Percentiles rank a stretch among this genome's conserved stretches.
Evolutionary conservation across 1,140 invertebrate species (phyloP).

Genomic region (Sipha flava): DNA sequence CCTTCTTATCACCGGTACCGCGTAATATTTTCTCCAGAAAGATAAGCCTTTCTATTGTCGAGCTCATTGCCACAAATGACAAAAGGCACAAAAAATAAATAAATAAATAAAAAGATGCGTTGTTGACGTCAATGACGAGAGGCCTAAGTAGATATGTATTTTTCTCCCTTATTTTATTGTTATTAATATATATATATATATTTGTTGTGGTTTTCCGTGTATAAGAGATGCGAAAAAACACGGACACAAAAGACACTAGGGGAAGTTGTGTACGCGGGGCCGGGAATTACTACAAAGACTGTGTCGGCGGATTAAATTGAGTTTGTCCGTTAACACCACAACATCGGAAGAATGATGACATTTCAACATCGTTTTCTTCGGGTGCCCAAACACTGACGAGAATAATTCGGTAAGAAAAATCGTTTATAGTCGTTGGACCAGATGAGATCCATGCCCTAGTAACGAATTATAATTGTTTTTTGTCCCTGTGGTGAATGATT

Average conservation of each 20-base stretch:
- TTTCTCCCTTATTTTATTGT: background rate
- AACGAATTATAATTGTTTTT: background rate
- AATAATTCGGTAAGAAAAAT: constrained; percentile 1
- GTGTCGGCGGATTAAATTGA: constrained; percentile 26
- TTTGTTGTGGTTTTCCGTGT: background rate
- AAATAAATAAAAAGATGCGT: background rate
- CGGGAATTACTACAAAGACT: background rate
- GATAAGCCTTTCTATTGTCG: constrained; percentile 9
- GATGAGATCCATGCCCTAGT: background rate
- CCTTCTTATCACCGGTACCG: background rate
- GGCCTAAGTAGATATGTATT: background rate
- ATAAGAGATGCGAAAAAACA: background rate
- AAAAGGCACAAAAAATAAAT: background rate
- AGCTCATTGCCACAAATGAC: background rate
- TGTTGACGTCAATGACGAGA: background rate
- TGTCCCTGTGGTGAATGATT: background rate
- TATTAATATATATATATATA: background rate
- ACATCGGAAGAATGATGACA: constrained; percentile 19
- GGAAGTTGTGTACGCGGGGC: background rate
- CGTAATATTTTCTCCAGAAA: background rate
- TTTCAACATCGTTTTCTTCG: constrained; percentile 5
- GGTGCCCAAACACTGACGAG: background rate
- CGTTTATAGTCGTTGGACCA: background rate
- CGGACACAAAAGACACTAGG: background rate
- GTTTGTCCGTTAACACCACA: background rate